Evolutionary conservation across 1,140 invertebrate genomes (phyloP).

Genomic region (Euschistus heros): DNA sequence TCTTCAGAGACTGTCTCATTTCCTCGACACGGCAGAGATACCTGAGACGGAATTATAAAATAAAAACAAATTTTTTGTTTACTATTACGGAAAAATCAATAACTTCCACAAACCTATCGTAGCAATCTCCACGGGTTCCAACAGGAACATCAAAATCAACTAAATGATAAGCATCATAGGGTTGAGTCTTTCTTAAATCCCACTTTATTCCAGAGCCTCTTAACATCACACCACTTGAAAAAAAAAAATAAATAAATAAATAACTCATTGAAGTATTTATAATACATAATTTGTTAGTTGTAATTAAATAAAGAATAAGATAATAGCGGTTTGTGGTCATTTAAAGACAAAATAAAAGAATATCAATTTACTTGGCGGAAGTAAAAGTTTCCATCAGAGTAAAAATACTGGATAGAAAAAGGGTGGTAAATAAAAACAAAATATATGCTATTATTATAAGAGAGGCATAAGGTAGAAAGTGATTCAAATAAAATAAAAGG

Average conservation of each 20-base stretch:
- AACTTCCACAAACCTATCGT: slow-evolving; percentile 63
- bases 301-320: no score
- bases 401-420: no score
- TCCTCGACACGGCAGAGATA: slow-evolving; percentile 91
- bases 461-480: no score
- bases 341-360: no score
- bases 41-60: slow-evolving; percentile 37
- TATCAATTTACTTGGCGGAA: no score
- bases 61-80: not conserved
- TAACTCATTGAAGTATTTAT: not conserved
- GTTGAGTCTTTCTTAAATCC: slow-evolving; percentile 90
- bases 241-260: slow-evolving; percentile 1
- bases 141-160: slow-evolving; percentile 96
- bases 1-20: slow-evolving; percentile 91
- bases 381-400: no score
- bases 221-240: slow-evolving; percentile 83
- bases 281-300: no score
- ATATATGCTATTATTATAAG: no score
- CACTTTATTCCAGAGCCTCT: slow-evolving; percentile 95
- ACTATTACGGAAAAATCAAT: not conserved
- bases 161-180: slow-evolving; percentile 89
- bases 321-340: no score
- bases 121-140: slow-evolving; percentile 89
- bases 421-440: no score
- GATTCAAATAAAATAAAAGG: no score